A percentile compares a stretch with the other conserved stretches of the same genome.
Evolutionary conservation across 2,888 invertebrate species (phyloP).

Genomic region (Zaprionus bogoriensis): DNA sequence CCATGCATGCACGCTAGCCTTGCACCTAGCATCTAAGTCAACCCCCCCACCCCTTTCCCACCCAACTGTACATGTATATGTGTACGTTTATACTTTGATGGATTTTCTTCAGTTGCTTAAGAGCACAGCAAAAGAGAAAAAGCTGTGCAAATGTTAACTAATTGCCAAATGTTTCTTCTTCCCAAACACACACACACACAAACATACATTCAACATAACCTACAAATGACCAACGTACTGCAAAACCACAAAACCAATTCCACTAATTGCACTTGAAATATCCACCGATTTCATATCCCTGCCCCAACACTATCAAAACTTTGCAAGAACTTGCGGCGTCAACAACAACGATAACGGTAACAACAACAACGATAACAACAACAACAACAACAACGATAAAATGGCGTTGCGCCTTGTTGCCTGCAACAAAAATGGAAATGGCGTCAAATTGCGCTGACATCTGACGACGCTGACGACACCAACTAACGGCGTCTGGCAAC

Average conservation of each 20-base stretch:
- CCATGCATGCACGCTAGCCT: constrained; percentile 32
- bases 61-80: constrained; percentile 17
- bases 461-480: constrained; percentile 68
- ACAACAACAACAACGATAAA: constrained; percentile 38
- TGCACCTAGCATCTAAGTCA: constrained; percentile 42
- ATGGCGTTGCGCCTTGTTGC: constrained; percentile 28
- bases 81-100: constrained; percentile 48
- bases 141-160: constrained; percentile 55
- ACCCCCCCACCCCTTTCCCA: neutral
- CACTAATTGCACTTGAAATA: constrained; percentile 80
- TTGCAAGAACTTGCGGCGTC: constrained; percentile 61
- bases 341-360: constrained; percentile 14
- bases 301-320: too few species aligned
- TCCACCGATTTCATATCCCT: constrained; percentile 67
- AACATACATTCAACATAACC: constrained; percentile 19
- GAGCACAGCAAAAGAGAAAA: constrained; percentile 6
- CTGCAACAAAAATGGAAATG: constrained; percentile 72
- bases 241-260: constrained; percentile 69
- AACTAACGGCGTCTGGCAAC: constrained; percentile 25
- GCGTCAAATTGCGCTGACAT: constrained; percentile 81
- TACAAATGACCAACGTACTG: constrained; percentile 50
- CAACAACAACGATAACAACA: constrained; percentile 27
- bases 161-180: constrained; percentile 62
- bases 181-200: constrained; percentile 20
- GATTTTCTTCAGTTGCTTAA: constrained; percentile 54